Percentiles rank a stretch among this genome's conserved stretches.
These are phyloP conservation scores for Spatula clypeata DNA, from an alignment of 2,797 vertebrate genomes.

Conservation along the genomic window DNA sequence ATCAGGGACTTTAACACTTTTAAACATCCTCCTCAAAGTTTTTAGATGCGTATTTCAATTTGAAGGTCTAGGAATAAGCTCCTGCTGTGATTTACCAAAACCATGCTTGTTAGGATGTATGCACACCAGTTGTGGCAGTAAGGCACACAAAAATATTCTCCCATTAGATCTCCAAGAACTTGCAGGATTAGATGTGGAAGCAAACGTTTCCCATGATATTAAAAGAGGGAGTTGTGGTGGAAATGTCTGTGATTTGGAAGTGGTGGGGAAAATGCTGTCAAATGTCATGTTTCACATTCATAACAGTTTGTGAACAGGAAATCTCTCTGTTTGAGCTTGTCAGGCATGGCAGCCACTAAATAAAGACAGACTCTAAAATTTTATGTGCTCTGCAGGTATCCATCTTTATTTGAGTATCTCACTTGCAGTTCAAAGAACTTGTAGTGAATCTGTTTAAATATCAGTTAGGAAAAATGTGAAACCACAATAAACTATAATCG, in stretches of 20 bases:
- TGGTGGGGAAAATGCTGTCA: conserved; percentile 75
- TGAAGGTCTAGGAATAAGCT: not conserved
- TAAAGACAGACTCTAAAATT: conserved; percentile 54
- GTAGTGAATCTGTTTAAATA: conserved; percentile 50
- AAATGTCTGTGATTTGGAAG: conserved; percentile 72
- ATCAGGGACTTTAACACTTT: not conserved
- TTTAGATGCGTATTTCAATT: not conserved
- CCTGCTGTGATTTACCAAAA: not conserved
- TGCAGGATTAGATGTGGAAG: not conserved
- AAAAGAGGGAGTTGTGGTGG: conserved; percentile 58
- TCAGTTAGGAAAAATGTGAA: conserved; percentile 20
- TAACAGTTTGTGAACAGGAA: conserved; percentile 85
- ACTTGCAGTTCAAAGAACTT: conserved; percentile 63
- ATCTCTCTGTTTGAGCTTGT: conserved; percentile 79
- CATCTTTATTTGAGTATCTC: conserved; percentile 52
- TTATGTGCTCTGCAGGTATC: conserved; percentile 67
- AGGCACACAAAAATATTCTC: not conserved
- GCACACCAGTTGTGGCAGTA: not conserved
- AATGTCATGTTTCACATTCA: conserved; percentile 78
- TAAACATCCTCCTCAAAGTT: not conserved
- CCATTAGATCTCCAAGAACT: not conserved
- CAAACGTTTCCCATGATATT: conserved; percentile 72
- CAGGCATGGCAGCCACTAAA: conserved; percentile 44
- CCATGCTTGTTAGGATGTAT: not conserved
- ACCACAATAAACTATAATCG: not conserved